A percentile compares a stretch with the other conserved stretches of the same genome.
Evolutionary conservation across 2,797 vertebrate species (phyloP).

Genomic region (Morelia viridis): DNA sequence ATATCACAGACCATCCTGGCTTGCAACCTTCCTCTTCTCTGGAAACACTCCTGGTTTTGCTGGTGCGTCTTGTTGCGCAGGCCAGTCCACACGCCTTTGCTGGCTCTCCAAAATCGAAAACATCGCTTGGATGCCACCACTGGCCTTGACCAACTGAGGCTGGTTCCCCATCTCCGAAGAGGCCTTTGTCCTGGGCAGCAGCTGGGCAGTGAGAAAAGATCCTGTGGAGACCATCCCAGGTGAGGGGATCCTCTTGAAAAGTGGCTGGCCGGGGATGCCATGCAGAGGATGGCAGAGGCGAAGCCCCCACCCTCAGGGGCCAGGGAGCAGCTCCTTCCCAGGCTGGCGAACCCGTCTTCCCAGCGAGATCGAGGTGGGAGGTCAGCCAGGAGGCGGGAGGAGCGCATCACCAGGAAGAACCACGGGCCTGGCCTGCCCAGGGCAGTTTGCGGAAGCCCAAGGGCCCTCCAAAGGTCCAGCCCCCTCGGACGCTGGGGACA

Average conservation of each 20-base stretch:
- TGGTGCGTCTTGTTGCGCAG: background rate
- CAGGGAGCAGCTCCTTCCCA: background rate
- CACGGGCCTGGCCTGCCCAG: background rate
- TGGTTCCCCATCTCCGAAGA: background rate
- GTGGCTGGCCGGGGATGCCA: background rate
- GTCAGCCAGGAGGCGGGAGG: background rate
- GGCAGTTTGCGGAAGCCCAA: background rate
- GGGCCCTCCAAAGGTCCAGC: background rate
- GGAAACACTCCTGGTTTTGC: background rate
- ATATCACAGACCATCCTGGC: background rate
- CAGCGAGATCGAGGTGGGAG: background rate
- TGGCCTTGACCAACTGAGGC: background rate
- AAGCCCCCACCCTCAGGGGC: background rate
- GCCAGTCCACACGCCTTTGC: background rate
- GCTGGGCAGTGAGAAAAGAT: background rate
- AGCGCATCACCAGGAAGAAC: background rate
- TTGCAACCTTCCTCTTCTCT: background rate
- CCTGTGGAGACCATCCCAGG: background rate
- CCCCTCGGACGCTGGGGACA: too few species aligned
- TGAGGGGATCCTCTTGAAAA: background rate
- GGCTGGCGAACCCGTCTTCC: background rate
- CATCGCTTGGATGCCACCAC: accelerated
- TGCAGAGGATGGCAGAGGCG: accelerated
- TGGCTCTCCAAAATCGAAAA: background rate
- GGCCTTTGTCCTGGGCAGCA: background rate